Evolutionary conservation across 1,140 invertebrate species (phyloP).

Genomic region (Cylas formicarius): DNA sequence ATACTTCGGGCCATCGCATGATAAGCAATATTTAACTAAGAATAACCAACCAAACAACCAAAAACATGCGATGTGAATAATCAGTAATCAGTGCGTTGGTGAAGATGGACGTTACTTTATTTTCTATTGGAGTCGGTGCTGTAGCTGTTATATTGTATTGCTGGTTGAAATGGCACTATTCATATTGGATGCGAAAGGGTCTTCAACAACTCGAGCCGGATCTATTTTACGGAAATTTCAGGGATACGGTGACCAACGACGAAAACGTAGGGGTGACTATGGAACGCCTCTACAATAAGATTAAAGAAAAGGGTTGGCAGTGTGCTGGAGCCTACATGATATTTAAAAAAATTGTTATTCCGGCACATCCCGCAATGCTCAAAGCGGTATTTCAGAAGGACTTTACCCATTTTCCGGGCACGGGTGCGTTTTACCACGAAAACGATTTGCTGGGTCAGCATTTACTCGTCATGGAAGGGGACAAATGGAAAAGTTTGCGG

Average conservation of each 20-base stretch:
- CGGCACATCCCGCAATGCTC: slow-evolving; percentile 3
- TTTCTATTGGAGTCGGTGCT: too few relatives aligned
- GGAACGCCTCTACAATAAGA: slow-evolving; percentile 4
- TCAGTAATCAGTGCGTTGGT: too few relatives aligned
- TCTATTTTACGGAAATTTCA: slow-evolving; percentile 15
- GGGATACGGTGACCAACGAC: background rate
- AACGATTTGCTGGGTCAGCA: slow-evolving; percentile 9
- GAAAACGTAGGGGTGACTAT: slow-evolving; percentile 1
- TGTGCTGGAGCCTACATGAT: background rate
- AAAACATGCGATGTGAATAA: too few relatives aligned
- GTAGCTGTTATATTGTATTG: too few relatives aligned
- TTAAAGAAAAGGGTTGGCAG: slow-evolving; percentile 8
- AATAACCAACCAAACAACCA: too few relatives aligned
- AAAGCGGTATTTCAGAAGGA: slow-evolving; percentile 12
- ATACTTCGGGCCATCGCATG: too few relatives aligned
- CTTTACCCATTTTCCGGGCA: slow-evolving; percentile 8
- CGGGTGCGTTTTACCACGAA: slow-evolving; percentile 10
- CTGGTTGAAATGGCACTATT: slow-evolving; percentile 12
- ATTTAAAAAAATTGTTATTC: slow-evolving; percentile 1
- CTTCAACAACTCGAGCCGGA: slow-evolving; percentile 8
- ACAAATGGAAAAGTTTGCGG: slow-evolving; percentile 14
- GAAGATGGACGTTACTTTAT: too few relatives aligned
- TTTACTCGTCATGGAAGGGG: slow-evolving; percentile 11
- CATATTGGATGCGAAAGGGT: slow-evolving; percentile 10
- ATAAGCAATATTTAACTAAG: too few relatives aligned